phyloP scores from a whole-genome alignment of 1,140 invertebrate genomes.

The Alviniconcha marisindica region DNA sequence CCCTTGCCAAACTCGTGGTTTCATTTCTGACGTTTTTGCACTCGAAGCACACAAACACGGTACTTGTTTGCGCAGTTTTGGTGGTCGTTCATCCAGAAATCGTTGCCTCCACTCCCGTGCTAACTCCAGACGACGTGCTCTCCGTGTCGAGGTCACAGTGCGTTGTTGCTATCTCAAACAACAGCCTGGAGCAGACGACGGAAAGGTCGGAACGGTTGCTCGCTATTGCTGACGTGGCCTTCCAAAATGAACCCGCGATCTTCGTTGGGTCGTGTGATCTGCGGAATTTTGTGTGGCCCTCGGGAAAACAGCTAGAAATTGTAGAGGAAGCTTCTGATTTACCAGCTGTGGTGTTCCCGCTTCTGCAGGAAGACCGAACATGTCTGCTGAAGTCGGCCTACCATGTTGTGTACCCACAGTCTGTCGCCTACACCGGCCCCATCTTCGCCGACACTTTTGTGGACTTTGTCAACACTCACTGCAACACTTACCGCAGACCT shows the following conservation, averaged over 20 bases:
- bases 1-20: not conserved
- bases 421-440: slow-evolving; percentile 40
- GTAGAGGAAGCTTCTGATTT: not conserved
- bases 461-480: slow-evolving; percentile 60
- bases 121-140: slow-evolving; percentile 9
- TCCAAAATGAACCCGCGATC: slow-evolving; percentile 43
- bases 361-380: slow-evolving; percentile 52
- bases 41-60: too few species aligned
- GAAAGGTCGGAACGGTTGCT: not conserved
- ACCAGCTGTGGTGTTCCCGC: slow-evolving; percentile 56
- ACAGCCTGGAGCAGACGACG: slow-evolving; percentile 10
- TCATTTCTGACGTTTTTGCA: not conserved
- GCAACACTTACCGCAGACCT: slow-evolving; percentile 52
- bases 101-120: not conserved
- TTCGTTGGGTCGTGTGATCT: slow-evolving; percentile 44
- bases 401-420: slow-evolving; percentile 31
- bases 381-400: slow-evolving; percentile 51
- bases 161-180: slow-evolving; percentile 35
- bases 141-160: not conserved
- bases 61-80: not conserved
- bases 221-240: slow-evolving; percentile 42
- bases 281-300: slow-evolving; percentile 52
- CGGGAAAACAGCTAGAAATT: slow-evolving; percentile 45
- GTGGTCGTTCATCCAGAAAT: not conserved
- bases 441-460: slow-evolving; percentile 40